A percentile compares a stretch with the other conserved stretches of the same genome.
These are phyloP conservation scores for Vanessa tameamea DNA, from an alignment of 1,140 invertebrate species.

Conservation along the genomic window DNA sequence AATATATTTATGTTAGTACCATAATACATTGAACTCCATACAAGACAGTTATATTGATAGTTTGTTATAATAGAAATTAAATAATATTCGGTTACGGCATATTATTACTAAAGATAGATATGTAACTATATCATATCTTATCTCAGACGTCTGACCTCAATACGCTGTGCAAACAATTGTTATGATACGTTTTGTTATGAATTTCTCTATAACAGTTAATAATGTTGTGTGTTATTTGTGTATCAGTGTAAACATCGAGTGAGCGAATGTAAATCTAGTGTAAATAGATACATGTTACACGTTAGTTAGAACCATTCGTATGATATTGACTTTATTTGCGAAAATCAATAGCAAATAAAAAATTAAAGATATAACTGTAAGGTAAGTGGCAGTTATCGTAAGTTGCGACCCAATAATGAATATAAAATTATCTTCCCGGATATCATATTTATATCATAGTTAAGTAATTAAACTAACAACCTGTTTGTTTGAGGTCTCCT, in stretches of 20 bases:
- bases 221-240: not conserved
- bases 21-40: constrained; percentile 12
- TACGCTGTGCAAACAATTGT: constrained; percentile 1
- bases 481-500: too few species aligned
- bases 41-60: not conserved
- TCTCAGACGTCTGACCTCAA: constrained; percentile 8
- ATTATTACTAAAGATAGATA: constrained; percentile 5
- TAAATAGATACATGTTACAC: too few species aligned
- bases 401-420: too few species aligned
- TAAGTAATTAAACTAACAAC: too few species aligned
- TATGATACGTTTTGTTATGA: not conserved
- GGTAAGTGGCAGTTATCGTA: too few species aligned
- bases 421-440: too few species aligned
- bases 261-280: too few species aligned
- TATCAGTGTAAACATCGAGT: not conserved
- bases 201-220: not conserved
- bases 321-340: too few species aligned
- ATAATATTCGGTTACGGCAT: not conserved
- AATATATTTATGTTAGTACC: not conserved
- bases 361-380: too few species aligned
- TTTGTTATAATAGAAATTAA: not conserved
- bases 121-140: not conserved
- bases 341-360: too few species aligned
- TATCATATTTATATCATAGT: too few species aligned
- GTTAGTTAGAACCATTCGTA: too few species aligned